These are phyloP conservation scores for Trichonephila inaurata DNA, from an alignment of 1,140 invertebrate species.

Conservation along the genomic window DNA sequence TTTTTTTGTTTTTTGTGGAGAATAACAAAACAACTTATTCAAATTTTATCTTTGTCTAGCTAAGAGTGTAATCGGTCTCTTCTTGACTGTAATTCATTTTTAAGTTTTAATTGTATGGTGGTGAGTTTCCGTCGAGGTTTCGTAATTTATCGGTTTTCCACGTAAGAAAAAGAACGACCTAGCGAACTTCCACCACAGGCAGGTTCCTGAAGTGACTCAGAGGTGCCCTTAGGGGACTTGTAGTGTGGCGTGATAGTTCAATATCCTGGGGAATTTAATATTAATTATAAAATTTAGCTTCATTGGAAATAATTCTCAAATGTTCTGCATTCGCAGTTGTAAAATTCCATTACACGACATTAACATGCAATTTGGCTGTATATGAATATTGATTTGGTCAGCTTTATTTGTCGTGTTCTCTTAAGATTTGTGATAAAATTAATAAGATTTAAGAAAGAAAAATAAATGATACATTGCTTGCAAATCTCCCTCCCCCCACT, in stretches of 20 bases:
- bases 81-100: not conserved
- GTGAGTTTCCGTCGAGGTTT: not conserved
- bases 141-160: not conserved
- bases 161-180: conserved; percentile 10
- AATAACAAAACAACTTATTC: not conserved
- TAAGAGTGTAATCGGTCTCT: not conserved
- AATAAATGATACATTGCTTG: no score
- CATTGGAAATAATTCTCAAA: not conserved
- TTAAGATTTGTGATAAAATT: no score
- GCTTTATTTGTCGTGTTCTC: no score
- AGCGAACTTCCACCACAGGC: conserved; percentile 16
- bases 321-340: no score
- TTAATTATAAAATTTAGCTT: not conserved
- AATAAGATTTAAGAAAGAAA: no score
- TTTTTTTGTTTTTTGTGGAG: not conserved
- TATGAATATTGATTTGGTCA: no score
- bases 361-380: no score
- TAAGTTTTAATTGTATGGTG: no score
- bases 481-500: no score
- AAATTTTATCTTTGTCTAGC: not conserved
- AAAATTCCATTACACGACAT: no score
- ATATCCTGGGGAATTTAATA: conserved; percentile 16
- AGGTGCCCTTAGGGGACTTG: conserved; percentile 15
- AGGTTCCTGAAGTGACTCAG: conserved; percentile 14
- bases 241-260: conserved; percentile 12